A percentile compares a stretch with the other conserved stretches of the same genome.
phyloP scores from a whole-genome alignment of 2,888 invertebrate genomes.

The Caenorhabditis panamensis region DNA sequence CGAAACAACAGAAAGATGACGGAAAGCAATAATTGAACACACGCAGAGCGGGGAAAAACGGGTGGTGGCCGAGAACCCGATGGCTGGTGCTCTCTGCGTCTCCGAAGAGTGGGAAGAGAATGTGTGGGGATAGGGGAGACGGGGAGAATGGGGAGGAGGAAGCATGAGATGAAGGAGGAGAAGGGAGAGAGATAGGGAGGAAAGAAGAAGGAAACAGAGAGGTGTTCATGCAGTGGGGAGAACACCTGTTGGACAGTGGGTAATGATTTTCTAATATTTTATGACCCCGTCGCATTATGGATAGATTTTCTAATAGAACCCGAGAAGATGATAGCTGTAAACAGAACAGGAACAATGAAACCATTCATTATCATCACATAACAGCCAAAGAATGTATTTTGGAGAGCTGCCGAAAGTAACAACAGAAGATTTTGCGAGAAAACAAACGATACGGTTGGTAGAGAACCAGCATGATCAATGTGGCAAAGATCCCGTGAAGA shows the following conservation, averaged over 20 bases:
- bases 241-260: no score
- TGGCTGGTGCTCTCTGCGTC: conserved; percentile 34
- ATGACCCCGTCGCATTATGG: no score
- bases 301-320: no score
- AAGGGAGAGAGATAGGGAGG: conserved; percentile 5
- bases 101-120: background rate
- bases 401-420: conserved; percentile 12
- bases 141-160: conserved; percentile 1
- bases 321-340: background rate
- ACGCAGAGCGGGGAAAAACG: conserved; percentile 8
- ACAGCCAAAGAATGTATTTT: conserved; percentile 35
- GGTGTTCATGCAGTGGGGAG: background rate
- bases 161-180: background rate
- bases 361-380: conserved; percentile 3
- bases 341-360: background rate
- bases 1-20: background rate
- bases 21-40: conserved; percentile 7
- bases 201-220: background rate
- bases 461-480: conserved; percentile 34
- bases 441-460: conserved; percentile 42
- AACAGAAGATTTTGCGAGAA: conserved; percentile 15
- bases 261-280: no score
- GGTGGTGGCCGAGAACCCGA: background rate
- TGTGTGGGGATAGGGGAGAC: conserved; percentile 9
- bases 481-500: conserved; percentile 35